Conservation (phyloP, 2,888 invertebrate genomes). For the Agrochola lota region DNA sequence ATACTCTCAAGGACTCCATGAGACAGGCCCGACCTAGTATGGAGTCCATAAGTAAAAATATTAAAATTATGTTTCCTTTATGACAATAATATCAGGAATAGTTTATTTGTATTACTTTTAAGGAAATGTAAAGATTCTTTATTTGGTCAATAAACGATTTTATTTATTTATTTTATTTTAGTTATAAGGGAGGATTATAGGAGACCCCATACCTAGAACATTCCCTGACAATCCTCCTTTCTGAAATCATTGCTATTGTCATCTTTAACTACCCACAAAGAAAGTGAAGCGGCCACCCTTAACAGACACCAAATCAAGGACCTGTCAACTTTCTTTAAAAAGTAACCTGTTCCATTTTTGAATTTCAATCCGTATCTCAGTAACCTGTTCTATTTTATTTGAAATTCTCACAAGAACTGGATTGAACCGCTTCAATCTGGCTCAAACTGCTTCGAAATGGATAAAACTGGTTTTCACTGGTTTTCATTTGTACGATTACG, state of each 20-base stretch:
- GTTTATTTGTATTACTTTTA: no score
- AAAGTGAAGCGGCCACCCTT: background rate
- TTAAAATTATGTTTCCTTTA: no score
- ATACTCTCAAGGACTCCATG: no score
- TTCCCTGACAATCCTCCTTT: background rate
- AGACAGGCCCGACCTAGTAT: no score
- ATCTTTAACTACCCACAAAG: constrained; percentile 7
- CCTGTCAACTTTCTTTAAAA: constrained; percentile 32
- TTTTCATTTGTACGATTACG: constrained; percentile 64
- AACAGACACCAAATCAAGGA: constrained; percentile 21
- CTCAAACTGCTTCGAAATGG: constrained; percentile 61
- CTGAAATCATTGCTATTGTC: background rate
- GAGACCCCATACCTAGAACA: background rate
- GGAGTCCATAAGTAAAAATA: no score
- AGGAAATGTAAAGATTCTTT: no score
- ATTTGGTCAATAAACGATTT: no score
- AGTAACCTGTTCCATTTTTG: constrained; percentile 67
- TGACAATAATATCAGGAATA: no score
- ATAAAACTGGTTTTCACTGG: constrained; percentile 67
- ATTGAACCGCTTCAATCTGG: constrained; percentile 65
- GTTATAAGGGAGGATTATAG: no score
- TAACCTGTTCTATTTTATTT: constrained; percentile 64
- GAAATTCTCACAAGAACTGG: constrained; percentile 63
- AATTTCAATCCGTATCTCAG: constrained; percentile 53
- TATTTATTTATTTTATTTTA: no score